These are phyloP conservation scores for Astyanax mexicanus DNA, from an alignment of 2,797 vertebrate genomes.

Conservation along the genomic window DNA sequence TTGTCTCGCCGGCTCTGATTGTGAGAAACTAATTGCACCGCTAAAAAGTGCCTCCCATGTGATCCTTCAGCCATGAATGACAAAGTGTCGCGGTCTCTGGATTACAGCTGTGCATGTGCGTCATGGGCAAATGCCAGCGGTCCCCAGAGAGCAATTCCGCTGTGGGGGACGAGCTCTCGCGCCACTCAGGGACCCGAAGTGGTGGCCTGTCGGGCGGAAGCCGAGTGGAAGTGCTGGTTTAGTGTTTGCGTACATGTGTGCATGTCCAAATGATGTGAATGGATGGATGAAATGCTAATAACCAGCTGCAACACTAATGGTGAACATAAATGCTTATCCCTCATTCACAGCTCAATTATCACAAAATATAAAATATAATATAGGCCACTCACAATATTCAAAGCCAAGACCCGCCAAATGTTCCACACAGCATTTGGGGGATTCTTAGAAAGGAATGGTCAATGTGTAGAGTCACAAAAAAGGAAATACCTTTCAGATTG, in stretches of 20 bases:
- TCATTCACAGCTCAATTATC: neutral
- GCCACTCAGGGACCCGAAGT: conserved; percentile 24
- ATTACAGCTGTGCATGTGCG: conserved; percentile 73
- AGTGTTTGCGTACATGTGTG: conserved; percentile 11
- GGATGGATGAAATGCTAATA: conserved; percentile 10
- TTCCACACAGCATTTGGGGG: neutral
- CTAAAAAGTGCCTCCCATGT: conserved; percentile 51
- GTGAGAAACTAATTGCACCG: conserved; percentile 47
- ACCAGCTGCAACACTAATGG: conserved; percentile 19
- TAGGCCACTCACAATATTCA: neutral
- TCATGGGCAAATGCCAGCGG: conserved; percentile 73
- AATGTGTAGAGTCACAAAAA: too few relatives aligned
- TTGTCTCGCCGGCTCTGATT: conserved; percentile 54
- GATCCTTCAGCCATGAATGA: conserved; percentile 61
- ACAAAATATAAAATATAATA: too few relatives aligned
- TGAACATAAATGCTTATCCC: neutral
- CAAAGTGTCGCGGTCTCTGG: conserved; percentile 56
- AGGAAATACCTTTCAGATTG: neutral
- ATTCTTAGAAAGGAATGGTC: neutral
- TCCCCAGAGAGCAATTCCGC: conserved; percentile 65
- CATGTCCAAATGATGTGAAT: neutral
- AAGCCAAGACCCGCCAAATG: neutral
- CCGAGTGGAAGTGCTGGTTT: conserved; percentile 2
- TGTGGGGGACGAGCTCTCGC: conserved; percentile 38
- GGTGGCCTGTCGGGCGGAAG: conserved; percentile 19